Percentiles rank a stretch among this genome's conserved stretches.
phyloP scores from a whole-genome alignment of 2,113 vertebrate species.

The Nibea albiflora region DNA sequence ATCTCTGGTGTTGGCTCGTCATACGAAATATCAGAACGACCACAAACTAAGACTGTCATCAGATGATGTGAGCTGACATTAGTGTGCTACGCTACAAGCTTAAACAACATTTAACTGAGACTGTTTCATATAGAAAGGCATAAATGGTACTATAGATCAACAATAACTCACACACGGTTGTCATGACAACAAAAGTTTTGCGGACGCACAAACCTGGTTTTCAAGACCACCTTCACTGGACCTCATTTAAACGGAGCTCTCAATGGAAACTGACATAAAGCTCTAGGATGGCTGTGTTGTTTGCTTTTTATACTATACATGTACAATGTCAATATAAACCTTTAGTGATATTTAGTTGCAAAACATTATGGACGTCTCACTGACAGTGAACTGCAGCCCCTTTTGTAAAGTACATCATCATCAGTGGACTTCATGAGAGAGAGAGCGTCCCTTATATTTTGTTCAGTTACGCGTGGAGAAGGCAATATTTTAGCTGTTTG shows the following conservation, averaged over 20 bases:
- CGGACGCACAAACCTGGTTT: conserved; percentile 3
- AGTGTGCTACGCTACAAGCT: conserved; percentile 54
- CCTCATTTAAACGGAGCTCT: conserved; percentile 4
- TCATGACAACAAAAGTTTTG: conserved; percentile 8
- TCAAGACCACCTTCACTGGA: conserved; percentile 3
- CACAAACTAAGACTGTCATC: conserved; percentile 30
- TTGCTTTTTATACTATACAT: conserved; percentile 3
- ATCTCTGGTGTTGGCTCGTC: conserved; percentile 42
- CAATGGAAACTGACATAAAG: conserved; percentile 10
- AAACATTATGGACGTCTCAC: conserved; percentile 29
- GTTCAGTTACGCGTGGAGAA: background rate
- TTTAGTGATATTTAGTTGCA: conserved; percentile 8
- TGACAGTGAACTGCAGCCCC: background rate
- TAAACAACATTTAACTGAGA: conserved; percentile 38
- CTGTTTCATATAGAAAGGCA: conserved; percentile 56
- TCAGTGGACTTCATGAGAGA: conserved; percentile 20
- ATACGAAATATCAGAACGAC: conserved; percentile 20
- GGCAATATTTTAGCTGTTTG: background rate
- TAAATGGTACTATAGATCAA: conserved; percentile 44
- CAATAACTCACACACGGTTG: conserved; percentile 19
- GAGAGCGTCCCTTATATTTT: background rate
- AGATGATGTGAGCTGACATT: conserved; percentile 27
- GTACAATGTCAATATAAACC: conserved; percentile 12
- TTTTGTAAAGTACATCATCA: background rate
- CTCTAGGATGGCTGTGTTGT: background rate